Evolutionary conservation across 2,797 vertebrate genomes (phyloP), one percentile per base, ranked within the genome.

Genomic region (Periophthalmus magnuspinnatus): DNA sequence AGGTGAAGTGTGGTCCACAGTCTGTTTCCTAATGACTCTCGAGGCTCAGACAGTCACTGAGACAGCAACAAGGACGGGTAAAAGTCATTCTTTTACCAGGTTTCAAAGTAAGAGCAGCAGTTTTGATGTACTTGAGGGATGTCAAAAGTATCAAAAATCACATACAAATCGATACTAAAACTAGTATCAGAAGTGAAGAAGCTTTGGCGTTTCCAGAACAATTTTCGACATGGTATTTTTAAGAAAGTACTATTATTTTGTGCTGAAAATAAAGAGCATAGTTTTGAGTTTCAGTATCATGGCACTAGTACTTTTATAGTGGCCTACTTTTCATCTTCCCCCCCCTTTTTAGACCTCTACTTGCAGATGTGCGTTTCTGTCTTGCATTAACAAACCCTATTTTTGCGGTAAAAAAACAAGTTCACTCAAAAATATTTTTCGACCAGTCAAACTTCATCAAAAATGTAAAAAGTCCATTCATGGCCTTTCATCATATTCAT

Each of bases 11-110:
- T 80, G 72, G 59, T 76, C 69, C 21, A 5, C 65, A 74, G 70
- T 72, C 78, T 74, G 71, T 66, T 71, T 82, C 70, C 72, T 84
- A 88, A 85, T 87, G 78, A 81, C 74, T 79, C 81, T 76, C 86
- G 72, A 38, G 73, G 77, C 79, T 83, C 81, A 70, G 60, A 68
- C 64, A 81, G 86, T 88, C 84, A 81, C 74, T 69, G 67, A 75
- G 59, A 71, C 70, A 68, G 71, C 28, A n/a, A 28, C 34, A 41
- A 62, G 36, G 60, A 62, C 60, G 24, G 21, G 5, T 11, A 21
- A 62, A 62, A 41, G 60, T 62, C 60, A 7, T 62, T 9, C n/a
- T 41, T 36, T 13, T 11, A 62, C 36, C 33, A 36, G 58, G 5
- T 60, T 33, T 36, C 19, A 34, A 19, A 59, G 17, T n/a, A 17